Evolutionary conservation across 2,888 invertebrate species (phyloP).

Genomic region (Machimus atricapillus): DNA sequence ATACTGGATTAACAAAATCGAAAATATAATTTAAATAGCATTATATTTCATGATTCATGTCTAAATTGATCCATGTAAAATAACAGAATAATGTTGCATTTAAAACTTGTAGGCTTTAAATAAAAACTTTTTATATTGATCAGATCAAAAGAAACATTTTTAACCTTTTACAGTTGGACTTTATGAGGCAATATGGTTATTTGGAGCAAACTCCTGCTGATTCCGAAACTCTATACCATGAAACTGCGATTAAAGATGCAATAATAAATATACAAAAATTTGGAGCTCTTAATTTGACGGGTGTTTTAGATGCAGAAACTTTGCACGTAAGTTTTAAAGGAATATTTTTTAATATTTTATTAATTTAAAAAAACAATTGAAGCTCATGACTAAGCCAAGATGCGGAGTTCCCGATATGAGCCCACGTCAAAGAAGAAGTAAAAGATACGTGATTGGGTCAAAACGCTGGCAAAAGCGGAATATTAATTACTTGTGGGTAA

Average conservation of each 20-base stretch:
- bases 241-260: conserved; percentile 69
- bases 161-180: conserved; percentile 64
- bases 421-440: conserved; percentile 58
- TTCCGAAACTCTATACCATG: conserved; percentile 70
- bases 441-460: conserved; percentile 69
- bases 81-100: no score
- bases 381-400: conserved; percentile 70
- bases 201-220: conserved; percentile 64
- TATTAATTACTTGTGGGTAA: conserved; percentile 73
- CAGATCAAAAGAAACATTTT: not conserved
- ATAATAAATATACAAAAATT: conserved; percentile 74
- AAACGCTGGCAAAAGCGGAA: conserved; percentile 73
- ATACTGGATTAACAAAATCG: no score
- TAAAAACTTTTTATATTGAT: no score
- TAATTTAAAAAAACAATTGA: not conserved
- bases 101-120: no score
- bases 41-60: no score
- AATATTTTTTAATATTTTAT: not conserved
- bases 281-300: conserved; percentile 74
- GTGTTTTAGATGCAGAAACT: conserved; percentile 71
- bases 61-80: no score
- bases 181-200: conserved; percentile 76
- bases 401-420: conserved; percentile 77
- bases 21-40: no score
- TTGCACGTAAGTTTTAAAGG: conserved; percentile 62